Evolutionary conservation across 2,888 invertebrate genomes (phyloP), one percentile per base, ranked within the genome.

Genomic region (Caenorhabditis becei): DNA sequence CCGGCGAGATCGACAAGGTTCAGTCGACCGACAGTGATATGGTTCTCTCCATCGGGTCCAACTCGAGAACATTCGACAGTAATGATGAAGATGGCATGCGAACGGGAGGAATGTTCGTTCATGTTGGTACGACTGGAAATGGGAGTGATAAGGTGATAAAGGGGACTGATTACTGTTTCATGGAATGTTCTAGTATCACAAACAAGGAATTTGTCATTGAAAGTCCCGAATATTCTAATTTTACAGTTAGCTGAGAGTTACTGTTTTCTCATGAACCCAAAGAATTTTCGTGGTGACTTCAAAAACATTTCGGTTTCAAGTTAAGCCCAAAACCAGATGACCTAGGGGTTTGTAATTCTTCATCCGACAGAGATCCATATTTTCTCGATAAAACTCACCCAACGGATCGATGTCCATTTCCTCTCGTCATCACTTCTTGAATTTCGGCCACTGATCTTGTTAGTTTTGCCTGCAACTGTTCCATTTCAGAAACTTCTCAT

Each of bases 1-100:
- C 99, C 99, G 44, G 99, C 99, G 91, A 99, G 93, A 93, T 99
- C 99, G 54, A 99, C 97, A 82, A 99, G 93, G 93, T 99, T 99
- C 89, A 99, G 92, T 92, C 97, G 96, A 53, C 99, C 99, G 59
- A 97, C 96, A 1, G 87, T 86, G 24, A 94, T 94, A 88, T 93
- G 92, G 83, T 92, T 92, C 82, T 93, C 92, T 7, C 93, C 93
- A 86, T 93, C 93, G 0, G 93, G 94, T 66, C 94, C 94, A 47
- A 94, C 83, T 91, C 93, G 94, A 83, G 95, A 94, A 94, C 97
- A 97, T 93, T 99, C 99, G 56, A 99, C 95, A 65, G 97, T 97
- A 88, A 99, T 96, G 92, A 97, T 95, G 92, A 99, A 98, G 86
- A 99, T 97, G 69, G 99, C 98, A 93, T 99, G 99, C 58, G 97